Conservation (phyloP, 2,113 vertebrate species). For the Notechis scutatus region DNA sequence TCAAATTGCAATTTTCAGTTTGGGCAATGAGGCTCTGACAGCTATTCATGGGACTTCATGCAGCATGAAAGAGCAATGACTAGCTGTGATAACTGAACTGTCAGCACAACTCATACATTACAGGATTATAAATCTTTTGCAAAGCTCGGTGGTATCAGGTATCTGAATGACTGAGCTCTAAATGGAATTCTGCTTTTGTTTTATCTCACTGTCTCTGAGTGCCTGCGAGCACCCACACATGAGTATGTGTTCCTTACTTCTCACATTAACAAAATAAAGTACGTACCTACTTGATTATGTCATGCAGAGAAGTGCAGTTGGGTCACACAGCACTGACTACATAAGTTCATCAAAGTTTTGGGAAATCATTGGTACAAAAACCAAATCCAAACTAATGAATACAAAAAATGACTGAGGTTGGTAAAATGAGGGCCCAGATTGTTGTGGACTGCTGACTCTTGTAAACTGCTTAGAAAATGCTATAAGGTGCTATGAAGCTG, state of each 20-base stretch:
- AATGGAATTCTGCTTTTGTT: background rate
- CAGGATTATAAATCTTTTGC: slow-evolving; percentile 23
- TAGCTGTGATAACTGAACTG: background rate
- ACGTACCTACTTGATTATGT: background rate
- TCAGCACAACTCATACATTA: background rate
- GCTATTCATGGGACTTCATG: slow-evolving; percentile 30
- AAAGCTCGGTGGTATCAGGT: background rate
- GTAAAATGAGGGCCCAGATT: background rate
- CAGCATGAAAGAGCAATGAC: slow-evolving; percentile 10
- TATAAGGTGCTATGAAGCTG: background rate
- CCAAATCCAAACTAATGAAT: background rate
- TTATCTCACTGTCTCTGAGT: rapidly evolving
- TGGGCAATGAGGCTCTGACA: slow-evolving; percentile 13
- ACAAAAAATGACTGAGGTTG: background rate
- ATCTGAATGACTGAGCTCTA: background rate
- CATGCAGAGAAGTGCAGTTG: background rate
- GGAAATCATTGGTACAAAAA: background rate
- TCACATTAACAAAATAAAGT: background rate
- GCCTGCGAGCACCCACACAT: background rate
- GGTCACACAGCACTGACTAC: background rate
- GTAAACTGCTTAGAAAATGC: background rate
- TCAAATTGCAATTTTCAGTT: background rate
- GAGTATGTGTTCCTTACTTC: background rate
- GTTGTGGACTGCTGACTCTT: background rate
- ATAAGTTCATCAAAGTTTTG: background rate